Percentiles rank a stretch among this genome's conserved stretches.
These are phyloP conservation scores for Lepidiolamprologus cunningtoni DNA, from an alignment of 2,113 vertebrate species.

Conservation along the genomic window DNA sequence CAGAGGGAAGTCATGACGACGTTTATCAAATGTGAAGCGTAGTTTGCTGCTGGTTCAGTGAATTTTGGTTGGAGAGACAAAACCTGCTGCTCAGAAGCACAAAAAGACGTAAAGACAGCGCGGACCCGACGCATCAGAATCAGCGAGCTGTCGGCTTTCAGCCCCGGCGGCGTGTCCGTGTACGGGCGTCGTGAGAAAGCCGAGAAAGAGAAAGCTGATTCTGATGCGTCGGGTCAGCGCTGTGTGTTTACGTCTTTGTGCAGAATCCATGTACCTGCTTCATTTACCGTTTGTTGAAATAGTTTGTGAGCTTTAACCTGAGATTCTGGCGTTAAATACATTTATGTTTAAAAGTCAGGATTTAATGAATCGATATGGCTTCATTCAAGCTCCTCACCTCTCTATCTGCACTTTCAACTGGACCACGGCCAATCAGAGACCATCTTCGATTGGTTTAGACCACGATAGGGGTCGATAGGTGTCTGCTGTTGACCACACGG, in stretches of 20 bases:
- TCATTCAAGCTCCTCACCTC: background rate
- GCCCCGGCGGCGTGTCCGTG: rapidly evolving
- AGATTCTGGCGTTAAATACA: background rate
- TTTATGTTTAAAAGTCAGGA: background rate
- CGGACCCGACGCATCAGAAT: rapidly evolving
- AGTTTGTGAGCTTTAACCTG: background rate
- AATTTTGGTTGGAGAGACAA: background rate
- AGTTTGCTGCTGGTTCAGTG: background rate
- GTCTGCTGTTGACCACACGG: background rate
- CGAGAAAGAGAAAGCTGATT: background rate
- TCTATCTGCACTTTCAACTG: background rate
- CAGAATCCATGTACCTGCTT: rapidly evolving
- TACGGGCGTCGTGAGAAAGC: background rate
- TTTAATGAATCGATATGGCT: background rate
- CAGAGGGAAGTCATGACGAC: background rate
- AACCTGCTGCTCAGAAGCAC: background rate
- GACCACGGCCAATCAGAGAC: background rate
- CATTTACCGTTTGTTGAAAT: background rate
- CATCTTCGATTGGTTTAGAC: background rate
- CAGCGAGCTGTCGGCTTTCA: background rate
- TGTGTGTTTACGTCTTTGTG: background rate
- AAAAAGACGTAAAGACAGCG: background rate
- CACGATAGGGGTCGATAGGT: background rate
- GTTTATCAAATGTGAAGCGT: background rate
- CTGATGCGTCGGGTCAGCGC: background rate